Evolutionary conservation across 2,113 vertebrate species (phyloP).

Genomic region (Corythaeola cristata): DNA sequence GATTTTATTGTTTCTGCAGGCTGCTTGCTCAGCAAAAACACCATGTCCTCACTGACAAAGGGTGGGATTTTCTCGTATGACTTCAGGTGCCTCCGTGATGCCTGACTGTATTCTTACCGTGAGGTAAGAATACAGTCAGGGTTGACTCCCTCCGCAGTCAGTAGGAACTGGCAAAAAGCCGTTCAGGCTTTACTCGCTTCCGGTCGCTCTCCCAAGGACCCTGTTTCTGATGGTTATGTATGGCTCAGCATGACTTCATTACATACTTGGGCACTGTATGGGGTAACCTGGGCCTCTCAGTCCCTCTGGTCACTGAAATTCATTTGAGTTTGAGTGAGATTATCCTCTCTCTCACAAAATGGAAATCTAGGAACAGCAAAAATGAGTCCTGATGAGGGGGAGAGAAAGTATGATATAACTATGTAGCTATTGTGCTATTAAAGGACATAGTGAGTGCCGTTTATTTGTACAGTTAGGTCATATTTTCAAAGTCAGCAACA

Average conservation of each 20-base stretch:
- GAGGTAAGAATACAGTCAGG: too few relatives aligned
- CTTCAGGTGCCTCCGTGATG: background rate
- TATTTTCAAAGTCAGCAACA: conserved; percentile 15
- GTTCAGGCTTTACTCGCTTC: background rate
- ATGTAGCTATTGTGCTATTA: background rate
- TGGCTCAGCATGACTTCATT: background rate
- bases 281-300: background rate
- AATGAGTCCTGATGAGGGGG: background rate
- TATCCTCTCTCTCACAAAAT: background rate
- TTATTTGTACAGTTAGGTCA: background rate
- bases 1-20: background rate
- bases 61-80: background rate
- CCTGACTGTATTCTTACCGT: too few relatives aligned
- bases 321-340: background rate
- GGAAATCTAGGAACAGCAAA: background rate
- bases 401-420: background rate
- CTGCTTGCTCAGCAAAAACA: background rate
- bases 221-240: background rate
- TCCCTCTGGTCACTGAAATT: background rate
- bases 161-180: background rate
- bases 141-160: background rate
- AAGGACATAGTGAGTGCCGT: background rate
- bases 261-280: background rate
- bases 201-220: background rate
- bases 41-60: background rate